Evolutionary conservation across 2,113 vertebrate species (phyloP), one percentile per base, ranked within the genome.

Genomic region (Pogonocichla stellata): DNA sequence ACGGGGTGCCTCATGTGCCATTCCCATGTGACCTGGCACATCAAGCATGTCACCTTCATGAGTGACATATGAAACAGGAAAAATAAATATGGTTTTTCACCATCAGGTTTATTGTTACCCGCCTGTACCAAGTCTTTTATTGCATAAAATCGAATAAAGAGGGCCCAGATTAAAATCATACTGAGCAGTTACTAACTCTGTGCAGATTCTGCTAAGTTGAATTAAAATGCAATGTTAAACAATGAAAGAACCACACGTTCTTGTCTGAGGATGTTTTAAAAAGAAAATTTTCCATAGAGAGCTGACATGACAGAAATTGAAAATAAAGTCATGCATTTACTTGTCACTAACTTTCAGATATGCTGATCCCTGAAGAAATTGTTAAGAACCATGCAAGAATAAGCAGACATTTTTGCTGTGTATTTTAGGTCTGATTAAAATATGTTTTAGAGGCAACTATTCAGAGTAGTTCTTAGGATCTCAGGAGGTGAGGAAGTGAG

Each of bases 201-300:
- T 79, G 48, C 40, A 14, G 47, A 89, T 89, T 91, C 38, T 38
- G 84, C 51, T 77, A 78, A 78, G 26, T 4, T 51, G 70, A 85
- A 71, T 90, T 93, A 67, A 94, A 94, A 92, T 64, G 25, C 19
- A 25, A 19, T 47, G 9, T 72, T 72, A 69, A 67, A 91, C 80
- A 95, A 81, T 71, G 73, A 54, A 84, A 91, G 87, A 94, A 89
- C 84, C 40, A 8, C 72, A 71, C 64, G 70, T 75, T 79, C 88
- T 85, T 88, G 24, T 79, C 82, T 90, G 26, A 24, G 38, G 18
- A 56, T 92, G 24, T 92, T 93, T 93, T 78, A 79, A 89, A 74
- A 94, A 85, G 43, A 91, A 79, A 81, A 71, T 54, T 81, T 56
- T 93, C 70, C 72, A n/a, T 53, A 88, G 26, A 36, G 57, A 67